Conservation (phyloP, 2,888 invertebrate species). For the Dasysyrphus tricinctus region DNA sequence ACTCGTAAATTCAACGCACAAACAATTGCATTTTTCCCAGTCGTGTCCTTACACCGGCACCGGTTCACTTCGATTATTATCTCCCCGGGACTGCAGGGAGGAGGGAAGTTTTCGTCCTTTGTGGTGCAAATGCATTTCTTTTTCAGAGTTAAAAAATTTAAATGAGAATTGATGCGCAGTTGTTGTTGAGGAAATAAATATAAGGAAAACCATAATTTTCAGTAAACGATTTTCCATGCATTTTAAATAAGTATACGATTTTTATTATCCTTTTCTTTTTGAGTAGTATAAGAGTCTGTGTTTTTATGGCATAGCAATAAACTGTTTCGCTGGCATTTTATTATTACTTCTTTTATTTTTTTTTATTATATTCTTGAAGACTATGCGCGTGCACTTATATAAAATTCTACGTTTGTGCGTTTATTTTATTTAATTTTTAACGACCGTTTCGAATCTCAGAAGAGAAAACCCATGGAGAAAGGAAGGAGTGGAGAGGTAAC, state of each 20-base stretch:
- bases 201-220: conserved; percentile 27
- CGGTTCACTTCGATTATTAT: conserved; percentile 4
- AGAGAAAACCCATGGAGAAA: neutral
- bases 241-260: conserved; percentile 52
- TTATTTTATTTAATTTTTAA: conserved; percentile 71
- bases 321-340: conserved; percentile 67
- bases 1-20: conserved; percentile 36
- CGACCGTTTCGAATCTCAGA: conserved; percentile 58
- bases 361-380: conserved; percentile 11
- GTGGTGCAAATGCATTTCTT: conserved; percentile 59
- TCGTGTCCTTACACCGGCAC: neutral
- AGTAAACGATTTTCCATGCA: conserved; percentile 56
- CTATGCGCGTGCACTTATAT: conserved; percentile 10
- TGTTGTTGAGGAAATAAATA: conserved; percentile 4
- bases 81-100: neutral
- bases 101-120: conserved; percentile 25
- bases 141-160: conserved; percentile 32
- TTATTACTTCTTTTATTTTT: conserved; percentile 41
- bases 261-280: conserved; percentile 56
- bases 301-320: conserved; percentile 70
- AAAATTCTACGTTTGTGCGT: conserved; percentile 45
- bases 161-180: conserved; percentile 60
- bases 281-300: conserved; percentile 2
- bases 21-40: conserved; percentile 57
- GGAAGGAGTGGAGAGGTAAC: neutral